A percentile compares a stretch with the other conserved stretches of the same genome.
Conservation (phyloP, 1,140 invertebrate genomes). For the Brachionus manjavacas region DNA sequence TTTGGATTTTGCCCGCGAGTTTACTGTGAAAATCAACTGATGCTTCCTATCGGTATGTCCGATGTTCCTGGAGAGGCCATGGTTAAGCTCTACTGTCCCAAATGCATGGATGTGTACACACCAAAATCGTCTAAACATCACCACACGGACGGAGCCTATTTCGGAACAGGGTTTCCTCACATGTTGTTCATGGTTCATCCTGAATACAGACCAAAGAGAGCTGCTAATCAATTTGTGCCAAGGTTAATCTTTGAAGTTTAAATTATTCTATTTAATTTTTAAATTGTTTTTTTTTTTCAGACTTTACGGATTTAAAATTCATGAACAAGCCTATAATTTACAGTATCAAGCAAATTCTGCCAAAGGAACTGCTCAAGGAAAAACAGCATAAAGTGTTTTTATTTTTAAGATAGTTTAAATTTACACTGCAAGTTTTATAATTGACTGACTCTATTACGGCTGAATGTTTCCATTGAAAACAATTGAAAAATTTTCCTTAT, state of each 20-base stretch:
- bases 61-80: slow-evolving; percentile 98
- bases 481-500: background rate
- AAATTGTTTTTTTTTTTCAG: slow-evolving; percentile 63
- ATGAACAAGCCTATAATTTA: slow-evolving; percentile 82
- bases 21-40: slow-evolving; percentile 95
- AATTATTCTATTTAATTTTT: background rate
- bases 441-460: background rate
- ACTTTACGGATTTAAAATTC: slow-evolving; percentile 99
- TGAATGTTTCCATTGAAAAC: background rate
- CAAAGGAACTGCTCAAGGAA: background rate
- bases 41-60: slow-evolving; percentile 88
- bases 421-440: background rate
- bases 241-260: slow-evolving; percentile 54
- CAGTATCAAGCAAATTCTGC: slow-evolving; percentile 41
- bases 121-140: slow-evolving; percentile 98
- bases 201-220: slow-evolving; percentile 92
- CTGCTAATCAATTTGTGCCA: slow-evolving; percentile 93
- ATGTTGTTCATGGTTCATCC: slow-evolving; percentile 99
- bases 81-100: slow-evolving; percentile 98
- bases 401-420: background rate
- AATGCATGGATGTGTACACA: slow-evolving; percentile 98
- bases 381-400: background rate
- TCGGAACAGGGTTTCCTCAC: slow-evolving; percentile 97
- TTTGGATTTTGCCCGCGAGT: slow-evolving; percentile 89
- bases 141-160: slow-evolving; percentile 98